Base-by-base conservation (phyloP, 2,888 invertebrate species). In the Phyllotreta cruciferae region DNA sequence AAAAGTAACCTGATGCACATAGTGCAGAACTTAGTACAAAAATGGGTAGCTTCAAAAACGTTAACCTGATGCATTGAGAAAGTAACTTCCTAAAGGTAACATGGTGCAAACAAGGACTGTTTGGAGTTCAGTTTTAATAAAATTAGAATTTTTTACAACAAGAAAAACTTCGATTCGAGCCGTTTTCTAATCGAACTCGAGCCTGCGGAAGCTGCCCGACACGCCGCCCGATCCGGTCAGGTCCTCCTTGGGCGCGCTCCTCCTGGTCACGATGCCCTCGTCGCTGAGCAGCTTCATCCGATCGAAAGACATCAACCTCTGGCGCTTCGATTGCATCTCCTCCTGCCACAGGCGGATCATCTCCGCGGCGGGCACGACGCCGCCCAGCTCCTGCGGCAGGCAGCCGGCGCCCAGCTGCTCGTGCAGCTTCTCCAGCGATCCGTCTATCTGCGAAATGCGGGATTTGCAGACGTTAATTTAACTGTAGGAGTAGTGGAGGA, bases 311-410 rank as follows among this genome's bases (percentile, higher is more conserved):
- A 89, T 71, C 1, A 91, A 73, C 11, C 83, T 79, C 11, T 87
- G 85, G 52, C 88, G 82, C 70, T 88, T 88, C 3, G 83, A 82
- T 4, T 81, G 78, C 38, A 92, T 74, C 70, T 92, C 85, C 41
- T 85, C 82, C 71, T 86, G 86, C 82, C 90, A 92, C 71, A 85
- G 82, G 52, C 83, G 83, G 8, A 91, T 85, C 91, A 93, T 92
- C 67, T 90, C 88, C 24, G 86, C 83, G 76, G 88, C 81, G 7
- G 90, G 86, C 72, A 91, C 85, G 3, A 82, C 80, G 1, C 93
- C 93, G 0, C 93, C 93, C 75, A 89, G 88, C 71, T 88, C 88
- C 36, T 85, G 83, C 0, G 93, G 93, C 44, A 93, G 81, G 64
- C 90, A 88, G 8, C 83, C 82, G 0, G 82, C 73, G 69, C 89